Percentiles rank a stretch among this genome's conserved stretches.
These are phyloP conservation scores for Sialis fuliginosa DNA, from an alignment of 2,888 invertebrate species.

Conservation along the genomic window DNA sequence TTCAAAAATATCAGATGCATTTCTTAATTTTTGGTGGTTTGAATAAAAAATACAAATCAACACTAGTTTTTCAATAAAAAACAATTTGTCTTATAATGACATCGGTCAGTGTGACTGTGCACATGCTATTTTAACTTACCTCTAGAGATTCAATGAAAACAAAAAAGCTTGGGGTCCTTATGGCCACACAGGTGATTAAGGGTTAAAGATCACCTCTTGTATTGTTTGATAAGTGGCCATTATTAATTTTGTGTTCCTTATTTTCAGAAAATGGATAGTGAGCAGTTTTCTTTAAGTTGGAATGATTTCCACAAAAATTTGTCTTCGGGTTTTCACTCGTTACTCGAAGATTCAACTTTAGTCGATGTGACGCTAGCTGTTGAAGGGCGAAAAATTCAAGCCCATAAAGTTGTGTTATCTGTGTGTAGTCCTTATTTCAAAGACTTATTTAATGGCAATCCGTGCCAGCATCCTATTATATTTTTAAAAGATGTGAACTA, in stretches of 20 bases:
- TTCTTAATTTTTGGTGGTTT: no score
- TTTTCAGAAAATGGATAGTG: conserved; percentile 28
- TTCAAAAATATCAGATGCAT: no score
- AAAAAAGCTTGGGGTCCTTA: no score
- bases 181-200: no score
- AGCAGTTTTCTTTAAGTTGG: conserved; percentile 54
- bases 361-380: conserved; percentile 43
- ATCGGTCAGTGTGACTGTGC: no score
- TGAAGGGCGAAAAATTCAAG: conserved; percentile 46
- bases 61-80: no score
- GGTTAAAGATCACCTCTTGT: not conserved
- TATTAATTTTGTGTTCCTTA: not conserved
- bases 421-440: conserved; percentile 56
- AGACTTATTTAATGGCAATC: conserved; percentile 45
- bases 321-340: conserved; percentile 42
- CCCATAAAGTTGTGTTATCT: conserved; percentile 51
- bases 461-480: conserved; percentile 46
- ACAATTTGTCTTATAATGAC: no score
- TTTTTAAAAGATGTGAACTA: conserved; percentile 39
- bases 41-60: no score
- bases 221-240: not conserved
- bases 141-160: no score
- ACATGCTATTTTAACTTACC: no score
- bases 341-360: conserved; percentile 37
- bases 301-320: conserved; percentile 56